These are phyloP conservation scores for Eupithecia pulchellata DNA, from an alignment of 2,888 invertebrate genomes.

Conservation along the genomic window DNA sequence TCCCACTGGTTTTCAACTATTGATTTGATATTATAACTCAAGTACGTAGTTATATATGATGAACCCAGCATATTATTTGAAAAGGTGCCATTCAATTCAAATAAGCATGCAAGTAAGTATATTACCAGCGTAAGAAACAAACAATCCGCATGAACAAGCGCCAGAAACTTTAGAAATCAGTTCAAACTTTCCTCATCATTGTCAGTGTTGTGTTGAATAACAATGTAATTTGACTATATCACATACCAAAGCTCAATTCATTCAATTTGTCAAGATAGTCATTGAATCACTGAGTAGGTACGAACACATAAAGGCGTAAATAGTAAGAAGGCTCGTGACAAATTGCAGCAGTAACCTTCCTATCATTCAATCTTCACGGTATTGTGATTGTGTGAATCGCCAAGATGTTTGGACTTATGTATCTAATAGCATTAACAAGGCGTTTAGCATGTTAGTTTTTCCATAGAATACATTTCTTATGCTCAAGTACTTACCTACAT, in stretches of 20 bases:
- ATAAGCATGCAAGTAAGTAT: constrained; percentile 13
- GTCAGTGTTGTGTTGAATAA: constrained; percentile 46
- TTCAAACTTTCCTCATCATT: constrained; percentile 51
- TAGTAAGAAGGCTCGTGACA: constrained; percentile 53
- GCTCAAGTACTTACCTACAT: no score
- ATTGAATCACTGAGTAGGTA: constrained; percentile 47
- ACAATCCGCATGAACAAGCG: constrained; percentile 33
- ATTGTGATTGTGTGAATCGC: constrained; percentile 58
- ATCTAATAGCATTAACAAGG: constrained; percentile 51
- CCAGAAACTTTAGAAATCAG: constrained; percentile 28
- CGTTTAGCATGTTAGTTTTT: constrained; percentile 54
- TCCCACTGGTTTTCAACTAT: not conserved
- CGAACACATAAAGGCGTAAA: constrained; percentile 38
- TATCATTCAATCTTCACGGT: constrained; percentile 49
- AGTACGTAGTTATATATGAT: not conserved
- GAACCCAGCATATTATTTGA: not conserved
- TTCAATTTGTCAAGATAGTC: constrained; percentile 55
- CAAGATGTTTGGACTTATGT: constrained; percentile 52
- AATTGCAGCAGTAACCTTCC: constrained; percentile 49
- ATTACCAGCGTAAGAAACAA: no score
- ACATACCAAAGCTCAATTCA: constrained; percentile 44
- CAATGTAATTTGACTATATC: constrained; percentile 45
- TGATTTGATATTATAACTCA: not conserved
- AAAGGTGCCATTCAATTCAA: constrained; percentile 12
- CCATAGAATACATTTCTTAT: constrained; percentile 14